phyloP scores from a whole-genome alignment of 2,113 vertebrate species.

The Rhinolophus sinicus region DNA sequence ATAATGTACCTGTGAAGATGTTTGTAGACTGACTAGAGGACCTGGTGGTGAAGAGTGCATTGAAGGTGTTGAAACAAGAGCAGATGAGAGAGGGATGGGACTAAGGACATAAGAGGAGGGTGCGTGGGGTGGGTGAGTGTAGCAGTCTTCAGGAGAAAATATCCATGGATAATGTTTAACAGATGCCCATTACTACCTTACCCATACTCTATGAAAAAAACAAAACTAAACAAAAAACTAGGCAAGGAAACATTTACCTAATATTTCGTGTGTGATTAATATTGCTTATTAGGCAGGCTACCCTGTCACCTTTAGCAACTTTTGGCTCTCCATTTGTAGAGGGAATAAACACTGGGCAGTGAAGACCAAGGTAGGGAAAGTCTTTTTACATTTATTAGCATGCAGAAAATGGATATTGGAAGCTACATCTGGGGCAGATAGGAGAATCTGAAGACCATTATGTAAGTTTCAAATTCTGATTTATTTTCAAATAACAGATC shows the following conservation, averaged over 20 bases:
- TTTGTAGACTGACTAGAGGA: background rate
- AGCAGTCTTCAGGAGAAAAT: background rate
- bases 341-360: background rate
- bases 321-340: background rate
- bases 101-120: background rate
- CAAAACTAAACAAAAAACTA: background rate
- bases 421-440: background rate
- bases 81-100: background rate
- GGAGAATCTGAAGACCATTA: background rate
- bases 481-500: constrained; percentile 26
- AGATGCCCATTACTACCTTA: background rate
- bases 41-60: background rate
- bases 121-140: background rate
- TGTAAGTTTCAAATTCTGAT: background rate
- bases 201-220: background rate
- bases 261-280: background rate
- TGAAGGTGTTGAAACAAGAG: background rate
- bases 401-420: background rate
- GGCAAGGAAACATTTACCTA: background rate
- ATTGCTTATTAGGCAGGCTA: background rate
- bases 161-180: background rate
- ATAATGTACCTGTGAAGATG: background rate
- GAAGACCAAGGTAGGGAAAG: background rate
- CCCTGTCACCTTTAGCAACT: background rate
- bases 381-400: background rate